Conservation (phyloP, 2,888 invertebrate genomes). For the Agrotis puta region DNA sequence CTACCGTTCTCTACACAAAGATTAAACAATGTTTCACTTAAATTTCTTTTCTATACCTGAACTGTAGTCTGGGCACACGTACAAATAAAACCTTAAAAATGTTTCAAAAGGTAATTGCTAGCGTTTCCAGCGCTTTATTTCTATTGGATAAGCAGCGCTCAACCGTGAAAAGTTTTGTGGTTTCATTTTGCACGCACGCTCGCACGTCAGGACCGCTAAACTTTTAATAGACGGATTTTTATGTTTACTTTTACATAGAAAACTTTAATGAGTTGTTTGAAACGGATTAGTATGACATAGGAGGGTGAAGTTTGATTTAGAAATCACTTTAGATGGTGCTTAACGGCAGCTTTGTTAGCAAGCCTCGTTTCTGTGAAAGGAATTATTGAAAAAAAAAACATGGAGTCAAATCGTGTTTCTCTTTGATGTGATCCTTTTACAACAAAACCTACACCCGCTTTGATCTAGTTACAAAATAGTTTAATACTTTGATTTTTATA, state of each 20-base stretch:
- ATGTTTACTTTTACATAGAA: constrained; percentile 56
- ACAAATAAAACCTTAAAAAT: constrained; percentile 33
- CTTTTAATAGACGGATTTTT: constrained; percentile 69
- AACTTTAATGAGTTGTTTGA: constrained; percentile 64
- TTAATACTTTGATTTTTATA: not conserved
- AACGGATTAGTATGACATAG: constrained; percentile 47
- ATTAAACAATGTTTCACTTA: constrained; percentile 9
- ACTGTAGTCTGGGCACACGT: constrained; percentile 1
- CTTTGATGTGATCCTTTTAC: constrained; percentile 5
- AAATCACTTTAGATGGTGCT: constrained; percentile 26
- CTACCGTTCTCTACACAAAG: not conserved
- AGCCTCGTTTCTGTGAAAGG: constrained; percentile 2
- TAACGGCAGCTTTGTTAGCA: constrained; percentile 1
- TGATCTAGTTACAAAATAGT: not conserved
- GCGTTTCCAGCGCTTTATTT: constrained; percentile 50
- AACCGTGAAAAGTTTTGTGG: constrained; percentile 66
- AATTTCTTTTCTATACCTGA: constrained; percentile 29
- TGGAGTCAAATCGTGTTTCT: not conserved
- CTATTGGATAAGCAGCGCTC: constrained; percentile 46
- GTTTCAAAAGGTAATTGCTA: constrained; percentile 43
- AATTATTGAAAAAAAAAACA: constrained; percentile 1
- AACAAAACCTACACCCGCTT: not conserved
- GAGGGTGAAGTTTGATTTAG: constrained; percentile 49
- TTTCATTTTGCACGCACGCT: constrained; percentile 69
- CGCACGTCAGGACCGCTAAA: constrained; percentile 43